These are phyloP conservation scores for Apotomis capreana DNA, from an alignment of 2,888 invertebrate species.

Conservation along the genomic window DNA sequence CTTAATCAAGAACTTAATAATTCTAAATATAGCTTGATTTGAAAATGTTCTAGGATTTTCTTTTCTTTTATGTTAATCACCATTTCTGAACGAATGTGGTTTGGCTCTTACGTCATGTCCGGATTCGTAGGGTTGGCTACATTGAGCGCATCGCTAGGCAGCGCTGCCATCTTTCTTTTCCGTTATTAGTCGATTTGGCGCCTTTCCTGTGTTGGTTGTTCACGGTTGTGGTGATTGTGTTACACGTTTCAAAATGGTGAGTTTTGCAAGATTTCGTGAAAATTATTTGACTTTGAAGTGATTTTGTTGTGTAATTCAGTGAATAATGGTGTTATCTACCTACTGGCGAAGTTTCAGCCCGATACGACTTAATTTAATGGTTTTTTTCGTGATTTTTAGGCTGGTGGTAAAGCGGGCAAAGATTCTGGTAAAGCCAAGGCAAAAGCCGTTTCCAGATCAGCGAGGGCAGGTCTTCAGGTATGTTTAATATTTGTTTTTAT, in stretches of 20 bases:
- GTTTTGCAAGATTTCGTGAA: slow-evolving; percentile 80
- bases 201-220: slow-evolving; percentile 81
- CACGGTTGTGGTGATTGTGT: slow-evolving; percentile 75
- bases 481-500: slow-evolving; percentile 59
- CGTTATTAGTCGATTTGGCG: slow-evolving; percentile 73
- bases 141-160: slow-evolving; percentile 54
- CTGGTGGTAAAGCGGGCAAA: slow-evolving; percentile 99
- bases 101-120: slow-evolving; percentile 65
- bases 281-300: slow-evolving; percentile 58
- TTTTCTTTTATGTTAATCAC: not conserved
- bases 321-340: slow-evolving; percentile 65
- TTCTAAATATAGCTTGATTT: too few species aligned
- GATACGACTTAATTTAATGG: slow-evolving; percentile 83
- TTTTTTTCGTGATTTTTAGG: slow-evolving; percentile 87
- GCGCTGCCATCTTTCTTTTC: slow-evolving; percentile 76
- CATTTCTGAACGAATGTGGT: slow-evolving; percentile 43
- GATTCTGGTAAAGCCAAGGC: slow-evolving; percentile 99
- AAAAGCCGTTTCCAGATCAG: slow-evolving; percentile 99
- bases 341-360: slow-evolving; percentile 84
- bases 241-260: slow-evolving; percentile 84
- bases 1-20: too few species aligned
- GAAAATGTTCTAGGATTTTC: too few species aligned
- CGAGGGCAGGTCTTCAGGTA: slow-evolving; percentile 99
- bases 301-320: slow-evolving; percentile 65
- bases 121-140: slow-evolving; percentile 63